Evolutionary conservation across 2,113 vertebrate species (phyloP).

Genomic region (Bagarius yarrelli): DNA sequence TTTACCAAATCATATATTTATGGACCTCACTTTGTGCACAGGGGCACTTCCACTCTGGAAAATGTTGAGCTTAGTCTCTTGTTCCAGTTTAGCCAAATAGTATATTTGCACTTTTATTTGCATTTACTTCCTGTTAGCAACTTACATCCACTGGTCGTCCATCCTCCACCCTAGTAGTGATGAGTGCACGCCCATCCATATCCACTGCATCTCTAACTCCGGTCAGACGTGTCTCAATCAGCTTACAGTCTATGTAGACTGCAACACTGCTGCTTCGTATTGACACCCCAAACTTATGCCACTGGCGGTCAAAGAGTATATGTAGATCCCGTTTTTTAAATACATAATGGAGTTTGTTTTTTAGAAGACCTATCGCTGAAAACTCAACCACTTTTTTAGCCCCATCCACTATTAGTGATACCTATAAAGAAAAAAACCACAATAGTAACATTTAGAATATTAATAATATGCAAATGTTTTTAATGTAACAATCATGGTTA

Average conservation of each 20-base stretch:
- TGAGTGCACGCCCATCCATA: slow-evolving; percentile 78
- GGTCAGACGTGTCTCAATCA: slow-evolving; percentile 81
- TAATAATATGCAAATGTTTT: background rate
- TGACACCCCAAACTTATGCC: slow-evolving; percentile 90
- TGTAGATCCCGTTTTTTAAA: slow-evolving; percentile 91
- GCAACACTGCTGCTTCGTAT: slow-evolving; percentile 78
- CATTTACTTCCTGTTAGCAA: slow-evolving; percentile 42
- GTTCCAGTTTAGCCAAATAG: background rate
- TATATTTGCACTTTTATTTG: background rate
- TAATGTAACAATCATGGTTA: background rate
- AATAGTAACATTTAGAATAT: background rate
- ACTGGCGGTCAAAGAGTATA: slow-evolving; percentile 89
- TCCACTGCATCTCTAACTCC: slow-evolving; percentile 74
- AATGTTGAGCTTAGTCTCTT: background rate
- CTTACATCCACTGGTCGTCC: slow-evolving; percentile 91
- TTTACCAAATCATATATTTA: background rate
- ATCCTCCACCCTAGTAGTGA: slow-evolving; percentile 82
- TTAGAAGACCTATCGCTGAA: slow-evolving; percentile 72
- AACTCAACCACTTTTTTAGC: slow-evolving; percentile 85
- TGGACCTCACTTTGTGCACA: background rate
- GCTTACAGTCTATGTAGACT: slow-evolving; percentile 88
- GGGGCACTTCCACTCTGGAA: background rate
- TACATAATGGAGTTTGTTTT: slow-evolving; percentile 78
- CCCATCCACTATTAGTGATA: slow-evolving; percentile 85
- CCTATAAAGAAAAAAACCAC: slow-evolving; percentile 63